Evolutionary conservation across 2,113 vertebrate species (phyloP), one percentile per base, ranked within the genome.

Genomic region (Austrofundulus limnaeus): DNA sequence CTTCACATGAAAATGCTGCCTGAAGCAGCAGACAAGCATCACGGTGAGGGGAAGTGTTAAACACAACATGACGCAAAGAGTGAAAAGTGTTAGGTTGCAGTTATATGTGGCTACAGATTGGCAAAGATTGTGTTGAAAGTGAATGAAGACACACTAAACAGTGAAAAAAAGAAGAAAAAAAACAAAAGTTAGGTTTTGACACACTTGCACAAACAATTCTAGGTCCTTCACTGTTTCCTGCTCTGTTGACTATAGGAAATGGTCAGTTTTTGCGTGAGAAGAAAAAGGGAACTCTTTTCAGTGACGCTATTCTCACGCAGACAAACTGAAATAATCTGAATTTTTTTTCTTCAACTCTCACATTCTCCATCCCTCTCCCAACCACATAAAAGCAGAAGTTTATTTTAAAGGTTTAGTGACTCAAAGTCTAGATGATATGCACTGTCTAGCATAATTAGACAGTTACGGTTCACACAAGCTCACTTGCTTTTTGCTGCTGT

Each of bases 221-320:
- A 2, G 20, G 13, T 43, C 38, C 46, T 1, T 58, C 37, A 2
- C 31, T 24, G 5, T 42, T 83, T 71, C 64, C 73, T 66, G 37
- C 52, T 53, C n/a, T 7, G 51, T 7, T 48, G 28, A 51, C 23
- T 43, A 42, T 57, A 73, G 76, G 82, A 88, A 81, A 68, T 47
- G 2, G 66, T 50, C 43, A 52, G 20, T 68, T 65, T 85, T 84
- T 24, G 87, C 90, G 90, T 92, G 91, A 81, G 82, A 90, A 86
- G 45, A 91, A 92, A n/a, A 49, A 49, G 45, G 89, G 90, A 92
- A 92, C 63, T 85, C 0, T 17, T 43, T 25, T 43, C 2, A 8
- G 72, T 90, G 88, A 91, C 82, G 85, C 88, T 66, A 85, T 68
- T 76, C 76, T 85, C 88, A 85, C 70, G 61, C 78, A 78, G 81